These are phyloP conservation scores for Apodemia duryi DNA, from an alignment of 2,888 invertebrate genomes.

Conservation along the genomic window DNA sequence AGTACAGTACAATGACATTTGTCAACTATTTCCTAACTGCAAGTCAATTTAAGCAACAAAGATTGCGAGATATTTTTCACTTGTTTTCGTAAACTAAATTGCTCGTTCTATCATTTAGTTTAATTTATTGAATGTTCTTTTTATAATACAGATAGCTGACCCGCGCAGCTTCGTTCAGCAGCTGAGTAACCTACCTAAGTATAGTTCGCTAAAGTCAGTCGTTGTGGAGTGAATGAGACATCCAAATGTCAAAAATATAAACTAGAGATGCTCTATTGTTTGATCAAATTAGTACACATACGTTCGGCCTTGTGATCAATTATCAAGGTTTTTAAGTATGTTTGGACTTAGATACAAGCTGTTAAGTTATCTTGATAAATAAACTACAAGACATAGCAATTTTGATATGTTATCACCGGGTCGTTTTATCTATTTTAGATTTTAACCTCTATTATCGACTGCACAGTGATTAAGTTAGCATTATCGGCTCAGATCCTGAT, in stretches of 20 bases:
- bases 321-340: not conserved
- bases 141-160: no score
- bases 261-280: not conserved
- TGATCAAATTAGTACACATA: not conserved
- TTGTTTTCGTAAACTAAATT: not conserved
- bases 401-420: not conserved
- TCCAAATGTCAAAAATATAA: no score
- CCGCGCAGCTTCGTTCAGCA: no score
- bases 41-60: not conserved
- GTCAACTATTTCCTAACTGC: not conserved
- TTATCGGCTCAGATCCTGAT: no score
- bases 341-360: not conserved
- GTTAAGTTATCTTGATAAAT: constrained; percentile 1
- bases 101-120: not conserved
- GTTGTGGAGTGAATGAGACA: no score
- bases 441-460: no score
- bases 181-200: no score
- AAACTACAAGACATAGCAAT: not conserved
- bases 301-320: not conserved
- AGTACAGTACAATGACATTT: not conserved
- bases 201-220: no score
- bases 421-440: not conserved
- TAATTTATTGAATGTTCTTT: not conserved
- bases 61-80: not conserved
- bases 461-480: no score